A percentile compares a stretch with the other conserved stretches of the same genome.
Evolutionary conservation across 64 coral and sea anemone genomes (phyloP).

Genomic region (Porites australiensis): DNA sequence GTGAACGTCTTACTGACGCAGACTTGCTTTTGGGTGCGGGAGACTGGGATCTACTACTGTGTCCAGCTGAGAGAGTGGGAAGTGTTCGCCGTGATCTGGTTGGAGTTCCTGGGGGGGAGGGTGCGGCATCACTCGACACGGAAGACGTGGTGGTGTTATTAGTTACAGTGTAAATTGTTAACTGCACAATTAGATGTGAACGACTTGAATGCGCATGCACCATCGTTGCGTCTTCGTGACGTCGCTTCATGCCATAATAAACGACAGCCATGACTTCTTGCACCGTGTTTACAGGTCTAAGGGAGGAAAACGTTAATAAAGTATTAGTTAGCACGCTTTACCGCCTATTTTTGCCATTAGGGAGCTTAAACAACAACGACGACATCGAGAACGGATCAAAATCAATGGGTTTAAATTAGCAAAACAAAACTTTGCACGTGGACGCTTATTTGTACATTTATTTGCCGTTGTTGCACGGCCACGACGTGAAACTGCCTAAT

Average conservation of each 20-base stretch:
- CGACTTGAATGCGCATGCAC: conserved; percentile 99
- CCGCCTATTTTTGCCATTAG: too few species aligned
- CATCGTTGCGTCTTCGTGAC: conserved; percentile 98
- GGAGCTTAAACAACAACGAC: too few species aligned
- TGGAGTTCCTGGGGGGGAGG: conserved; percentile 91
- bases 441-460: too few species aligned
- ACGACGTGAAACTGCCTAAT: too few species aligned
- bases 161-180: conserved; percentile 88
- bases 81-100: conserved; percentile 78
- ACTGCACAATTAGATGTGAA: conserved; percentile 97
- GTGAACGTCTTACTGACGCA: conserved; percentile 63
- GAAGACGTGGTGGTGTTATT: conserved; percentile 19
- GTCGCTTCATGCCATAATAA: conserved; percentile 90
- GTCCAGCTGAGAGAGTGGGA: conserved; percentile 74
- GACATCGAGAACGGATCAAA: too few species aligned
- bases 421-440: too few species aligned
- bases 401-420: too few species aligned
- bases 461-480: too few species aligned
- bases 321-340: too few species aligned
- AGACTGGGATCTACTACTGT: conserved; percentile 82
- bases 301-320: neutral
- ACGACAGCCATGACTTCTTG: conserved; percentile 95
- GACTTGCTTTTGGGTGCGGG: conserved; percentile 74
- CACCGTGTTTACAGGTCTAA: conserved; percentile 83
- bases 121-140: conserved; percentile 65